Conservation (phyloP, 2,113 vertebrate genomes). For the Odontophorus gujanensis region DNA sequence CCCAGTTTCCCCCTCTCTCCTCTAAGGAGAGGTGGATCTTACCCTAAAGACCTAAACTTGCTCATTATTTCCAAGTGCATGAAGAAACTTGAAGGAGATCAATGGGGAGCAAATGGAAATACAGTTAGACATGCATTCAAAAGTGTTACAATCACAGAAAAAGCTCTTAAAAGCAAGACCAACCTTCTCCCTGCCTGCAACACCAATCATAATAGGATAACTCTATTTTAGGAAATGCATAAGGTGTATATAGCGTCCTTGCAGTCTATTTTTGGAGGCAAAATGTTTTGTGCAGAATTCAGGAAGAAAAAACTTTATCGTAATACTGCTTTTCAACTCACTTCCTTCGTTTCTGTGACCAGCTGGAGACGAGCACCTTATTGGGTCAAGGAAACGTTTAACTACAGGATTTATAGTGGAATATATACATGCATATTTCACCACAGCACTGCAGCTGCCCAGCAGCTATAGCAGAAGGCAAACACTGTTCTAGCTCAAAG, state of each 20-base stretch:
- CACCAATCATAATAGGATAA: background rate
- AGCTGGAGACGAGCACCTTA: constrained; percentile 8
- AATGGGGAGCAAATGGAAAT: too few species aligned
- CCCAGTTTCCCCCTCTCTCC: background rate
- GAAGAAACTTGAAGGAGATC: background rate
- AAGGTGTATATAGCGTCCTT: background rate
- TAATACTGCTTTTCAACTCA: background rate
- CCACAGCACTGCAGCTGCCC: constrained; percentile 6
- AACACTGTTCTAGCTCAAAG: constrained; percentile 4
- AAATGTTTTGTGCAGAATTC: background rate
- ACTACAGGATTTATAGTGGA: constrained; percentile 8
- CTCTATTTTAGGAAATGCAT: background rate
- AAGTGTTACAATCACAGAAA: background rate
- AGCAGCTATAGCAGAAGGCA: background rate
- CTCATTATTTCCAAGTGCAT: background rate
- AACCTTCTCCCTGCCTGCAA: background rate
- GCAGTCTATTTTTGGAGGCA: background rate
- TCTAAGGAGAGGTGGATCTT: background rate
- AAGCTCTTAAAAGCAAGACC: background rate
- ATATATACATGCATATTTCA: background rate
- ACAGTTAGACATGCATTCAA: background rate
- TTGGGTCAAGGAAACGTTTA: constrained; percentile 16
- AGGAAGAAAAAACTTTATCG: constrained; percentile 21
- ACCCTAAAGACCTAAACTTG: background rate
- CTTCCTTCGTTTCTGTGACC: constrained; percentile 15